Percentiles rank a stretch among this genome's conserved stretches.
phyloP scores from a whole-genome alignment of 1,140 invertebrate species.

The Papilio helenus region DNA sequence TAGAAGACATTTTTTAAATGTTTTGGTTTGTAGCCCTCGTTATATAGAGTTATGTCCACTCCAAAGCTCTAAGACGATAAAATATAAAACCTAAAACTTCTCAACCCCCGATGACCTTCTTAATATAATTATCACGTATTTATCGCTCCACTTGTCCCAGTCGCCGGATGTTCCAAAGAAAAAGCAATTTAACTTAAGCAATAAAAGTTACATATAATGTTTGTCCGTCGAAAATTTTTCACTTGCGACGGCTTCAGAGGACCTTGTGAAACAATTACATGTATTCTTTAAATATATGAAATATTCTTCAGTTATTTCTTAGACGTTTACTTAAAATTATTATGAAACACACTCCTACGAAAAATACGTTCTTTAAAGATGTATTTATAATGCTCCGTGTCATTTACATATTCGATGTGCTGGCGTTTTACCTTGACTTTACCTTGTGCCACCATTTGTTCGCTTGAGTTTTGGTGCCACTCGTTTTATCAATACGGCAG shows the following conservation, averaged over 20 bases:
- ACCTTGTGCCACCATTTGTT: neutral
- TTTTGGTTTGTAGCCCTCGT: neutral
- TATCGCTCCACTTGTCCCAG: neutral
- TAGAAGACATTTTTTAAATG: too few species aligned
- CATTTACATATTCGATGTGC: neutral
- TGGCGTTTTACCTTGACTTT: neutral
- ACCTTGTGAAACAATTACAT: neutral
- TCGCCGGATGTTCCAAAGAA: constrained; percentile 9
- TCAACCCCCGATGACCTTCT: neutral
- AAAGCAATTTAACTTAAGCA: constrained; percentile 27
- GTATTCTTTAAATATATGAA: neutral
- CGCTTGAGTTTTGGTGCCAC: neutral
- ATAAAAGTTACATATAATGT: constrained; percentile 26
- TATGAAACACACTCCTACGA: neutral
- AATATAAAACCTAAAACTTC: neutral
- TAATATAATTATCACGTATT: constrained; percentile 23
- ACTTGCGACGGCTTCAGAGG: neutral
- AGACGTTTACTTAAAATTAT: neutral
- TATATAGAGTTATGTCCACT: neutral
- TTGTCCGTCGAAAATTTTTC: constrained; percentile 13
- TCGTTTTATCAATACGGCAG: neutral
- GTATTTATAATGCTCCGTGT: neutral
- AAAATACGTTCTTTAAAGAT: neutral
- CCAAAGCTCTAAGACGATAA: neutral
- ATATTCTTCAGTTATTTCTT: neutral